A percentile compares a stretch with the other conserved stretches of the same genome.
Evolutionary conservation across 2,888 invertebrate species (phyloP).

Genomic region (Trissoscelio sp.): DNA sequence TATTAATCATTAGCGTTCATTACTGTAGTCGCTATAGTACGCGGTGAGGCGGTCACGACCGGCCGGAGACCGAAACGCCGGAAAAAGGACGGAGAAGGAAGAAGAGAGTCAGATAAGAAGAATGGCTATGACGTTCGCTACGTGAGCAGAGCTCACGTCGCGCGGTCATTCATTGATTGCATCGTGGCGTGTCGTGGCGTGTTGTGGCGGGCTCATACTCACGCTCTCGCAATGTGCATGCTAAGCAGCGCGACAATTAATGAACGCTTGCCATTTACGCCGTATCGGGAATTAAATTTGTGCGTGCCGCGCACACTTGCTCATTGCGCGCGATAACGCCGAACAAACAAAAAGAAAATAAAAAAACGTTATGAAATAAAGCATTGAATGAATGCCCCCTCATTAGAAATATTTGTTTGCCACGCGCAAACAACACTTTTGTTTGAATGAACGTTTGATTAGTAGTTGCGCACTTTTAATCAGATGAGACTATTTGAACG

Average conservation of each 20-base stretch:
- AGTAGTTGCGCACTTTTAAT: constrained; percentile 28
- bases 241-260: constrained; percentile 49
- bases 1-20: constrained; percentile 22
- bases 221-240: constrained; percentile 29
- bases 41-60: constrained; percentile 29
- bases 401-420: constrained; percentile 46
- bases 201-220: constrained; percentile 18
- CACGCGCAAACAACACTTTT: constrained; percentile 27
- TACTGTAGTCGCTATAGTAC: constrained; percentile 29
- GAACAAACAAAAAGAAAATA: too few relatives aligned
- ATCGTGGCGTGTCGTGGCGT: constrained; percentile 47
- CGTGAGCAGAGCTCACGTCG: constrained; percentile 45
- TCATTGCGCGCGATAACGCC: too few relatives aligned
- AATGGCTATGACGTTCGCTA: constrained; percentile 57
- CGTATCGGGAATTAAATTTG: constrained; percentile 4
- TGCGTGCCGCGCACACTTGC: background rate
- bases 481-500: constrained; percentile 17
- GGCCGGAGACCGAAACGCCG: constrained; percentile 55
- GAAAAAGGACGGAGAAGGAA: constrained; percentile 56
- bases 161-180: constrained; percentile 64
- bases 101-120: constrained; percentile 56
- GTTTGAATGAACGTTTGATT: constrained; percentile 44
- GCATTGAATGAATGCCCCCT: constrained; percentile 16
- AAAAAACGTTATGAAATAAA: too few relatives aligned
- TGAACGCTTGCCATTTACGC: constrained; percentile 35